Evolutionary conservation across 2,797 vertebrate species (phyloP).

Genomic region (Fistularia tabacaria): DNA sequence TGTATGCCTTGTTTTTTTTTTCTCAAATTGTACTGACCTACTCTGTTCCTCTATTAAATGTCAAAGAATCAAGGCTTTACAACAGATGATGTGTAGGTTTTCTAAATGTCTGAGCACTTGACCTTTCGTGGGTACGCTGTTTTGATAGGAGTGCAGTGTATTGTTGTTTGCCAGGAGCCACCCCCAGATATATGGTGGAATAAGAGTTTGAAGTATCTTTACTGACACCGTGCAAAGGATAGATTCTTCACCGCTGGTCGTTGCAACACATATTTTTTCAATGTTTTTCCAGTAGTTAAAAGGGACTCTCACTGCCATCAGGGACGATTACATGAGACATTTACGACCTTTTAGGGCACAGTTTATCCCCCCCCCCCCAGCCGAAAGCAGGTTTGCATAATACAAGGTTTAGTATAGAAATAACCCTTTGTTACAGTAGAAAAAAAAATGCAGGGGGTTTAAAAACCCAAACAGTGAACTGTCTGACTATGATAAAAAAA

Average conservation of each 20-base stretch:
- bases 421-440: no score
- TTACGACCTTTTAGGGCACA: constrained; percentile 16
- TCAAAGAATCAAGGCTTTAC: background rate
- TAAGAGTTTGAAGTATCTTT: constrained; percentile 5
- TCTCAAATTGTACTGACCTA: background rate
- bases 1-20: background rate
- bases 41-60: background rate
- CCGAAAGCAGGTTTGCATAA: no score
- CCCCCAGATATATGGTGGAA: constrained; percentile 10
- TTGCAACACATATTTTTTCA: no score
- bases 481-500: no score
- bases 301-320: constrained; percentile 11
- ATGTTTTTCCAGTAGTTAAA: background rate
- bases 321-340: constrained; percentile 22
- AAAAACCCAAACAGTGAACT: no score
- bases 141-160: constrained; percentile 1
- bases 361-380: background rate
- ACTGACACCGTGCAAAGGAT: background rate
- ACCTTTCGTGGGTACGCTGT: constrained; percentile 16
- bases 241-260: background rate
- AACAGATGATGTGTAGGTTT: background rate
- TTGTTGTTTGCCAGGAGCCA: constrained; percentile 8
- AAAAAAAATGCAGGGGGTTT: no score
- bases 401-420: no score
- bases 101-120: constrained; percentile 4